Evolutionary conservation across 2,888 invertebrate species (phyloP).

Genomic region (Lasioglossum calceatum): DNA sequence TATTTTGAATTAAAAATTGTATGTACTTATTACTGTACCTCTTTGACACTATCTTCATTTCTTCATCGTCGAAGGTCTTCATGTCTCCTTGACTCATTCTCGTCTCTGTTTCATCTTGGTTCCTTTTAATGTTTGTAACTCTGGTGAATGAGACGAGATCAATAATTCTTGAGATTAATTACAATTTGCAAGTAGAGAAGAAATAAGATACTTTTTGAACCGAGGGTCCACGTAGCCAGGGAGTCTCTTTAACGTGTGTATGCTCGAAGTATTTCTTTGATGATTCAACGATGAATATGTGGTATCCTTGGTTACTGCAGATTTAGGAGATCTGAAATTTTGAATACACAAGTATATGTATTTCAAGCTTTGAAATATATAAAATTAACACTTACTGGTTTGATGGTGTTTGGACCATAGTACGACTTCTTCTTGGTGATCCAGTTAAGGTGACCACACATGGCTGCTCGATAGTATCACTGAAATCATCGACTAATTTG

Average conservation of each 20-base stretch:
- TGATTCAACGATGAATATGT: slow-evolving; percentile 35
- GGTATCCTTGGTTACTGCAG: slow-evolving; percentile 37
- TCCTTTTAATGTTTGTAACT: slow-evolving; percentile 56
- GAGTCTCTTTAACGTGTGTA: slow-evolving; percentile 64
- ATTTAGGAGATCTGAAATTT: slow-evolving; percentile 42
- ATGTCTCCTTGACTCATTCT: slow-evolving; percentile 54
- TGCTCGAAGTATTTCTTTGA: slow-evolving; percentile 49
- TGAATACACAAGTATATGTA: not conserved
- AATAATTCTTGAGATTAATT: slow-evolving; percentile 25
- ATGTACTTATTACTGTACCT: slow-evolving; percentile 66
- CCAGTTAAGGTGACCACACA: slow-evolving; percentile 75
- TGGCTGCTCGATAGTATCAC: slow-evolving; percentile 74
- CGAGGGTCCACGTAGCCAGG: slow-evolving; percentile 79
- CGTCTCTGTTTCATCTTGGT: slow-evolving; percentile 62
- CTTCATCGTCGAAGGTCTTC: slow-evolving; percentile 45
- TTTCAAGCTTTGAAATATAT: not conserved
- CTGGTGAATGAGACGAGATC: slow-evolving; percentile 24
- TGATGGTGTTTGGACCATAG: slow-evolving; percentile 67
- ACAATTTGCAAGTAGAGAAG: not conserved
- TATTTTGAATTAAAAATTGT: slow-evolving; percentile 17
- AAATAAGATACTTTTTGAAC: slow-evolving; percentile 76
- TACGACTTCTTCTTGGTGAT: slow-evolving; percentile 75
- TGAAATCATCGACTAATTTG: slow-evolving; percentile 70
- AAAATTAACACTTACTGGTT: slow-evolving; percentile 68
- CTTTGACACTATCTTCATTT: slow-evolving; percentile 53